Evolutionary conservation across 2,797 vertebrate genomes (phyloP).

Genomic region (Mareca penelope): DNA sequence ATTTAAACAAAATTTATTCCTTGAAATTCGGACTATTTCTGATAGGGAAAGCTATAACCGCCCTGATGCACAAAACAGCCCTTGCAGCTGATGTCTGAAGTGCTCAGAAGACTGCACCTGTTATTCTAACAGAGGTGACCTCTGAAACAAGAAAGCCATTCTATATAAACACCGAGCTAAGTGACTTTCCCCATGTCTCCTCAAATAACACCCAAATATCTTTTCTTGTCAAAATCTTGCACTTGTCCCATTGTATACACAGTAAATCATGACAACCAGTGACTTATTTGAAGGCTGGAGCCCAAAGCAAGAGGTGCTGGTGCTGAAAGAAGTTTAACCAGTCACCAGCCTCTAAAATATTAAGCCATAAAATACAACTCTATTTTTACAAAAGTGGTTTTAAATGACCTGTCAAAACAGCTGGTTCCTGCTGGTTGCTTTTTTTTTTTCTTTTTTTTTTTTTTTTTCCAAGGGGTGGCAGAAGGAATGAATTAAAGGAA

Average conservation of each 20-base stretch:
- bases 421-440: neutral
- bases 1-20: constrained; percentile 23
- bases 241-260: constrained; percentile 39
- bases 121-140: constrained; percentile 58
- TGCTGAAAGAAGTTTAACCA: constrained; percentile 48
- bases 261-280: constrained; percentile 56
- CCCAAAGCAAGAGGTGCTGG: constrained; percentile 47
- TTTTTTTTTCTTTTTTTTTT: neutral
- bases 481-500: neutral
- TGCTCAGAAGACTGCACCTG: constrained; percentile 14
- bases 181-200: constrained; percentile 54
- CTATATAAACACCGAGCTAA: constrained; percentile 58
- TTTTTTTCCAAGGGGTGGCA: neutral
- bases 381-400: constrained; percentile 36
- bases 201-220: constrained; percentile 65
- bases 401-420: constrained; percentile 38
- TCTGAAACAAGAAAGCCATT: constrained; percentile 58
- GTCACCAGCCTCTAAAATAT: constrained; percentile 48
- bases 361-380: constrained; percentile 51
- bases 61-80: neutral
- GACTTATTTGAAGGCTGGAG: constrained; percentile 53
- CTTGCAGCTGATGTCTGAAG: constrained; percentile 41
- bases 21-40: neutral
- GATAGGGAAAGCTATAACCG: constrained; percentile 21
- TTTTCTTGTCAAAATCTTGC: constrained; percentile 68